Evolutionary conservation across 1,140 invertebrate genomes (phyloP).

Genomic region (Drosophila pruinosa): DNA sequence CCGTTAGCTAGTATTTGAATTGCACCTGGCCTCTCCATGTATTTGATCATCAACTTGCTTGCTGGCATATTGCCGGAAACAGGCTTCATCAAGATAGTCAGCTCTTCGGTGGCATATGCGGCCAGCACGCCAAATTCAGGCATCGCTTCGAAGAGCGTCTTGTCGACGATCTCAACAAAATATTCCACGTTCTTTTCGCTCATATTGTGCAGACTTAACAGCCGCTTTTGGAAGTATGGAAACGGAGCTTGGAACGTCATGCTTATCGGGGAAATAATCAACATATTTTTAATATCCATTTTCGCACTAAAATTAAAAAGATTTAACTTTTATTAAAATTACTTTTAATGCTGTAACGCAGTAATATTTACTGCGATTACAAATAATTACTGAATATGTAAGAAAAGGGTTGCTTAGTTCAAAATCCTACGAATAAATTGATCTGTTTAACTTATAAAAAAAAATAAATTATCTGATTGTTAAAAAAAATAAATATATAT

Average conservation of each 20-base stretch:
- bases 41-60: not conserved
- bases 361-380: not conserved
- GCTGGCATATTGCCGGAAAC: not conserved
- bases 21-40: not conserved
- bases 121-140: not conserved
- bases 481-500: too few relatives aligned
- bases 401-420: too few relatives aligned
- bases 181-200: constrained; percentile 6
- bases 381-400: not conserved
- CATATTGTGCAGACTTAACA: constrained; percentile 38
- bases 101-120: constrained; percentile 28
- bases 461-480: too few relatives aligned
- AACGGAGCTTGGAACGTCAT: constrained; percentile 38
- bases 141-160: not conserved
- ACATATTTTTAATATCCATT: not conserved
- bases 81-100: constrained; percentile 20
- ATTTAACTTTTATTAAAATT: not conserved
- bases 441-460: too few relatives aligned
- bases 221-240: constrained; percentile 30
- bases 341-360: not conserved
- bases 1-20: not conserved
- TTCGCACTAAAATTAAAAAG: not conserved
- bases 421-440: too few relatives aligned
- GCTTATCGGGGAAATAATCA: constrained; percentile 28
- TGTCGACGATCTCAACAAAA: not conserved